phyloP scores from a whole-genome alignment of 2,113 vertebrate species.

The Melanerpes formicivorus region DNA sequence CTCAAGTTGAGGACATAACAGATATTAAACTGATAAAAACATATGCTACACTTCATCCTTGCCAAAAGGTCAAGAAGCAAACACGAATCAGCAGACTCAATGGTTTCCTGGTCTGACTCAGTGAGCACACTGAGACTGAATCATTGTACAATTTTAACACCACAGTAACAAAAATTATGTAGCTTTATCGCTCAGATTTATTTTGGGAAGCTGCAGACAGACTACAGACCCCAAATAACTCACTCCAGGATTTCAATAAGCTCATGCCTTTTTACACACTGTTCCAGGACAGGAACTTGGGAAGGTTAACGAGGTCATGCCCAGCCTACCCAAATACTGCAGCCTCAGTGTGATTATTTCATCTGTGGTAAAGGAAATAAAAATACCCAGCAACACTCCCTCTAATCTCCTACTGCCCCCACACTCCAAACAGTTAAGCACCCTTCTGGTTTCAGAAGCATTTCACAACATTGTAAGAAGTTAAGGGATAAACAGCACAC shows the following conservation, averaged over 20 bases:
- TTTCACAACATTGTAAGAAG: neutral
- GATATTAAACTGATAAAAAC: conserved; percentile 61
- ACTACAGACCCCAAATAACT: neutral
- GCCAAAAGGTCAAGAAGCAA: conserved; percentile 59
- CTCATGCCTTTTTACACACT: neutral
- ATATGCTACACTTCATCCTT: conserved; percentile 35
- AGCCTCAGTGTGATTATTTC: neutral
- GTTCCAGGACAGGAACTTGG: neutral
- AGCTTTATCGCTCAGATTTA: neutral
- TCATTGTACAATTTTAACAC: neutral
- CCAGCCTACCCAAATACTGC: neutral
- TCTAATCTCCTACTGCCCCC: neutral
- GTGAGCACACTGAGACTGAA: neutral
- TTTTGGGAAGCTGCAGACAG: conserved; percentile 3
- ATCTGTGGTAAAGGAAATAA: neutral
- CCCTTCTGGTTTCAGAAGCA: neutral
- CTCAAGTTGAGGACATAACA: conserved; percentile 43
- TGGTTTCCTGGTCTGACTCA: neutral
- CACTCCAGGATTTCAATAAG: neutral
- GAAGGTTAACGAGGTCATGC: neutral
- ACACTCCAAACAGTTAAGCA: neutral
- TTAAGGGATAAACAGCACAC: neutral
- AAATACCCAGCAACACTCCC: neutral
- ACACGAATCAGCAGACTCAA: neutral
- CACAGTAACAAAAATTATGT: neutral